These are phyloP conservation scores for Euleptes europaea DNA, from an alignment of 2,113 vertebrate species.

Conservation along the genomic window DNA sequence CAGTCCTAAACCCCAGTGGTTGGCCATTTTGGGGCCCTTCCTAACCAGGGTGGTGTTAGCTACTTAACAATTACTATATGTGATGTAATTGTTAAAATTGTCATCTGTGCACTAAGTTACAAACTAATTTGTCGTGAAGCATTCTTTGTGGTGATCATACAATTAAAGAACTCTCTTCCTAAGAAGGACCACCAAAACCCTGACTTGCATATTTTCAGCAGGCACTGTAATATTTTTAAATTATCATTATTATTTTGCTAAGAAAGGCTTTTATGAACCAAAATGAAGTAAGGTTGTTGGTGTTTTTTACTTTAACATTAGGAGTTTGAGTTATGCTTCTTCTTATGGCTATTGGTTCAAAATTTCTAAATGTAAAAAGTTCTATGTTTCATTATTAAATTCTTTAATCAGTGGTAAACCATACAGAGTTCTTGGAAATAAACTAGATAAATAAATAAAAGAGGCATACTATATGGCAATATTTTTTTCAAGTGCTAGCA, in stretches of 20 bases:
- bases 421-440: neutral
- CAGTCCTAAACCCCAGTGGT: too few species aligned
- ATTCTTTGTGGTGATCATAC: neutral
- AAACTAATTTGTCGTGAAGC: too few species aligned
- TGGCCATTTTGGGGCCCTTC: too few species aligned
- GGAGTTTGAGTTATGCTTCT: neutral
- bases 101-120: neutral
- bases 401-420: neutral
- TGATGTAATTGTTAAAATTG: neutral
- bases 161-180: neutral
- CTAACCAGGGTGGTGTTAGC: too few species aligned
- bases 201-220: neutral
- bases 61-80: neutral
- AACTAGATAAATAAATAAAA: slow-evolving; percentile 5
- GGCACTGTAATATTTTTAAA: too few species aligned
- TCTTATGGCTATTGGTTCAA: neutral
- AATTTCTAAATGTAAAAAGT: neutral
- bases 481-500: slow-evolving; percentile 27
- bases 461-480: slow-evolving; percentile 8
- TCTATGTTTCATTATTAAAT: neutral
- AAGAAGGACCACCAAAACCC: neutral
- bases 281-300: neutral
- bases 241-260: neutral
- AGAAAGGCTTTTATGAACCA: neutral
- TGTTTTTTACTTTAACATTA: neutral